Evolutionary conservation across 2,888 invertebrate species (phyloP), one percentile per base, ranked within the genome.

Genomic region (Parapristionchus giblindavisi): DNA sequence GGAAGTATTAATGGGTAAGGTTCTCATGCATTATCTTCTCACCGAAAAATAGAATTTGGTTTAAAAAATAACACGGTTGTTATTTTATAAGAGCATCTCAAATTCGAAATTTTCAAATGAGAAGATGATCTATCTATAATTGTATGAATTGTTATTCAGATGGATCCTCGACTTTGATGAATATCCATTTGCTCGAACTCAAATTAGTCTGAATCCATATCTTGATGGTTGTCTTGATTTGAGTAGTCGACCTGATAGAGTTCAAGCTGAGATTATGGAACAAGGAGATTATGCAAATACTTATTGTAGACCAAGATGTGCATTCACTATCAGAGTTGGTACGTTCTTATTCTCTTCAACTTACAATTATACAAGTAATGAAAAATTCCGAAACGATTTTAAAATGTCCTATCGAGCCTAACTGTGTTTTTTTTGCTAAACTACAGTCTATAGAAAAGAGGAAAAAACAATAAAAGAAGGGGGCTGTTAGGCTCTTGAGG

Each of bases 151-250:
- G 17, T 17, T 27, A 29, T 11, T 56, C 63, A 65, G 63, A 43
- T 65, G 63, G 63, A 3, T 17, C 5, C 8, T 65, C 17, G 43
- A 43, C 5, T 65, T 65, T 43, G 63, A 65, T 17, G 63, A 65
- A 24, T 65, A 65, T 43, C 63, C 63, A 2, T 21, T 29, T 40
- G 43, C 63, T 29, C 40, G 29, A 27, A 14, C 5, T 29, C 32
- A 32, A 24, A 43, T 27, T 14, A 4, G 29, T 17, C 63, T 65
- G 43, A 65, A 24, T 65, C 63, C 40, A 43, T 43, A 65, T 14
- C 40, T 65, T 21, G 63, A 65, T 43, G 63, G 43, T 1, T 65
- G 63, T 32, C 40, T 36, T 43, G 63, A 65, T n/a, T 4, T 65
- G 43, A 43, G 63, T 21, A 43, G 43, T 40, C 40, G 63, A 27